Evolutionary conservation across 1,140 invertebrate species (phyloP).

Genomic region (Teleopsis dalmanni): DNA sequence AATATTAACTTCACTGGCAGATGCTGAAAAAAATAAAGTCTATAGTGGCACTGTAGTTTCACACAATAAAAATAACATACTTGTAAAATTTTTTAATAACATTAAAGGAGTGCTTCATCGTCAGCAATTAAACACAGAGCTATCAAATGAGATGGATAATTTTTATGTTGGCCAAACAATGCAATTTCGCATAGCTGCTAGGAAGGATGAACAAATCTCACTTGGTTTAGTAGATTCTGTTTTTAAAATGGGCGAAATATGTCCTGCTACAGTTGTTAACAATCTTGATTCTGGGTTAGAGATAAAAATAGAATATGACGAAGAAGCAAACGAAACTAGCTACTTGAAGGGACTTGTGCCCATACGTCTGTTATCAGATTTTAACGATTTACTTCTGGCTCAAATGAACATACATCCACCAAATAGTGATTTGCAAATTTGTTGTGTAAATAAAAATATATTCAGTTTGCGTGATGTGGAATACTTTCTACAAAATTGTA

Average conservation of each 20-base stretch:
- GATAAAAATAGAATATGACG: slow-evolving; percentile 26
- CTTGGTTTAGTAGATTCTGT: slow-evolving; percentile 32
- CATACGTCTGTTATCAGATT: slow-evolving; percentile 27
- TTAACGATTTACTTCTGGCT: slow-evolving; percentile 23
- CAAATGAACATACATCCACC: slow-evolving; percentile 19
- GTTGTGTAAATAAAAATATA: slow-evolving; percentile 32
- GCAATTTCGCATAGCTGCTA: slow-evolving; percentile 27
- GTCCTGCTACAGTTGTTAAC: slow-evolving; percentile 32
- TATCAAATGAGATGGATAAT: slow-evolving; percentile 42
- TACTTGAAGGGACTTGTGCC: slow-evolving; percentile 40
- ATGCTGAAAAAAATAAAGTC: slow-evolving; percentile 46
- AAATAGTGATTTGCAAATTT: slow-evolving; percentile 17
- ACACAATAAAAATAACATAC: slow-evolving; percentile 44
- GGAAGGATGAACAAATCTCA: slow-evolving; percentile 22
- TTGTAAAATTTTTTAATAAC: slow-evolving; percentile 55
- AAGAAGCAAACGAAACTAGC: slow-evolving; percentile 14
- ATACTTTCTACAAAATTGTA: slow-evolving; percentile 24
- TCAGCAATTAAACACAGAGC: slow-evolving; percentile 46
- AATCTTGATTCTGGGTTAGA: slow-evolving; percentile 37
- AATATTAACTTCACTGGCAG: slow-evolving; percentile 44
- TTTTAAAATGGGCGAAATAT: slow-evolving; percentile 33
- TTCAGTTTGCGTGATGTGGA: slow-evolving; percentile 37
- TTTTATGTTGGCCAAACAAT: slow-evolving; percentile 55
- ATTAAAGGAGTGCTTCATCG: slow-evolving; percentile 52
- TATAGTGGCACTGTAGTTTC: slow-evolving; percentile 53